Base-by-base conservation (phyloP, 2,888 invertebrate species). In the Psylliodes chrysocephalus region DNA sequence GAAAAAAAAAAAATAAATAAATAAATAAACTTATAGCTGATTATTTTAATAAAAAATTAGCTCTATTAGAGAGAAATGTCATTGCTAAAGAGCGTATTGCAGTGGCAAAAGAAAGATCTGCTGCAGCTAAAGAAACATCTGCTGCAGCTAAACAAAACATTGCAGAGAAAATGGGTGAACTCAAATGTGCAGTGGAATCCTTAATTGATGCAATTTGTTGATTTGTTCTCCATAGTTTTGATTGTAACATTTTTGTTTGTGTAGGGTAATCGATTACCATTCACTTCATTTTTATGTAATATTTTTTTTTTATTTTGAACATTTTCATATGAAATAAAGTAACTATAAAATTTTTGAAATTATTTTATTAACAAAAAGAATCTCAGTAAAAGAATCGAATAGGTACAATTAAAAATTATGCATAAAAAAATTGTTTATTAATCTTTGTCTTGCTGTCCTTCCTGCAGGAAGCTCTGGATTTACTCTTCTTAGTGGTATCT, bases 91-190 rank as follows among this genome's bases (percentile, higher is more conserved):
- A 53, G 22, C 17, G 35, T 8, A n/a, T 25, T 25, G 25, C 25
- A 25, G 25, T 7, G 7, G 25, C 25, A 25, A 35, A 52, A 30
- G 52, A 52, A 52, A 52, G 40, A 5, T 18, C 53, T 38, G 38
- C 19, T 38, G n/a, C 17, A 19, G 53, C 53, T 1, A n/a, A 19
- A 12, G 53, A 53, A 38, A 46, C n/a, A 46, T 18, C 19, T 5
- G 46, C 46, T 10, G 18, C 18, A 19, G 46, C 46, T 14, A 18
- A 1, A 17, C 19, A 46, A 17, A 12, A 17, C 18, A 46, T 46
- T 17, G 14, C 19, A n/a, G 18, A 18, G 10, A 22, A 38, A 18
- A 19, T 46, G 12, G 46, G 18, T 10, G 18, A 10, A 19, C 46
- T 46, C n/a, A 22, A 10, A 18, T 10, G 19, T 19, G 46, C 46